A percentile compares a stretch with the other conserved stretches of the same genome.
phyloP scores from a whole-genome alignment of 2,797 vertebrate genomes.

The Acanthopagrus latus region DNA sequence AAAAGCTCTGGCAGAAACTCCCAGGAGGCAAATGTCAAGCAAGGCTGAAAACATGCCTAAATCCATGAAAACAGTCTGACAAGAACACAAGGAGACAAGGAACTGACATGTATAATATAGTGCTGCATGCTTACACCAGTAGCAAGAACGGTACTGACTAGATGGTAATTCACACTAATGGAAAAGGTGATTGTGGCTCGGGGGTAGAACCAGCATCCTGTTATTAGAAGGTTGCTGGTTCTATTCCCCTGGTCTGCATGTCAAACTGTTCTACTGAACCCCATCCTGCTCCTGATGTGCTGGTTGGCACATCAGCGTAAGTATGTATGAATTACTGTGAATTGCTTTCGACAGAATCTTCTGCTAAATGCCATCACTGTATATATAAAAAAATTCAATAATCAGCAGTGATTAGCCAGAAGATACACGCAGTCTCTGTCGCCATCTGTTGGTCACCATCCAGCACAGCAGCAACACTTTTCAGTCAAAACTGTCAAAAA shows the following conservation, averaged over 20 bases:
- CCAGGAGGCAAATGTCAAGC: constrained; percentile 23
- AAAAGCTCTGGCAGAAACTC: constrained; percentile 23
- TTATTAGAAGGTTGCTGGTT: too few species aligned
- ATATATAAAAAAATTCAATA: background rate
- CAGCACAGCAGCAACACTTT: constrained; percentile 32
- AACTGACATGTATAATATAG: background rate
- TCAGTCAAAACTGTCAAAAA: background rate
- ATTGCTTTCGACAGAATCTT: background rate
- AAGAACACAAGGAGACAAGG: background rate
- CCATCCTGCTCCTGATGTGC: too few species aligned
- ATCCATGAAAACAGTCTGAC: background rate
- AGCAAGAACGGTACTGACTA: background rate
- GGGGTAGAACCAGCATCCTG: too few species aligned
- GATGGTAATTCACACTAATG: background rate
- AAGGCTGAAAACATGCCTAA: background rate
- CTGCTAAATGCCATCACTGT: too few species aligned
- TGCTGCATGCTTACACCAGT: background rate
- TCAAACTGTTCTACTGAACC: too few species aligned
- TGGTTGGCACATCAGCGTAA: too few species aligned
- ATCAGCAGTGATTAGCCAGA: background rate
- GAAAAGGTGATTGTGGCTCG: background rate
- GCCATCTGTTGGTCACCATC: constrained; percentile 68
- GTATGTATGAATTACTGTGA: too few species aligned
- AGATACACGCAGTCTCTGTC: constrained; percentile 59
- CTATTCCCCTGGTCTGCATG: too few species aligned